Percentiles rank a stretch among this genome's conserved stretches.
phyloP scores from a whole-genome alignment of 2,113 vertebrate genomes.

The Neomonachus schauinslandi region DNA sequence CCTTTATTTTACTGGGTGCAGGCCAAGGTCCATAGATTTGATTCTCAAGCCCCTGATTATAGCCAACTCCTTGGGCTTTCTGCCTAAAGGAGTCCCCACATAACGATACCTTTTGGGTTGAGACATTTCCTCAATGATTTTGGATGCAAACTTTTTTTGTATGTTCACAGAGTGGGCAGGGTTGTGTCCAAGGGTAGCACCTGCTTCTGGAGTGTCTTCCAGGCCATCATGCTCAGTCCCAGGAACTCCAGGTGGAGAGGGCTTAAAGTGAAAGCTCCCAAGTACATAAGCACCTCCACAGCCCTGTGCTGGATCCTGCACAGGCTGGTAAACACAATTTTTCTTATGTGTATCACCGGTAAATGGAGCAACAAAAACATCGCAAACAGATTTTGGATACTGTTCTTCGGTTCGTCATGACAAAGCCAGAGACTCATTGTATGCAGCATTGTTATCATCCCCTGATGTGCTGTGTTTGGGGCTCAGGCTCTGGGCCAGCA shows the following conservation, averaged over 20 bases:
- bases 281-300: background rate
- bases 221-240: background rate
- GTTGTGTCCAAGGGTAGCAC: background rate
- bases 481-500: background rate
- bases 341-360: background rate
- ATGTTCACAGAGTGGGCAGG: background rate
- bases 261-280: background rate
- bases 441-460: fast-evolving
- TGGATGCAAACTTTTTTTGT: background rate
- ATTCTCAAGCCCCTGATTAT: background rate
- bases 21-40: background rate
- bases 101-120: background rate
- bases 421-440: no score
- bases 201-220: background rate
- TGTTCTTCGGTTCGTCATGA: background rate
- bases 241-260: no score
- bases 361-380: background rate
- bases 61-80: background rate
- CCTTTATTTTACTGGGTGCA: background rate
- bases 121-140: background rate
- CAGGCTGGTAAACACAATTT: background rate
- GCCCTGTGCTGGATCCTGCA: background rate
- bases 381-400: background rate
- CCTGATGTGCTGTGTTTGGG: background rate
- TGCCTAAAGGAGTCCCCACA: background rate